Conservation (phyloP, 2,888 invertebrate genomes). For the Selenia dentaria region DNA sequence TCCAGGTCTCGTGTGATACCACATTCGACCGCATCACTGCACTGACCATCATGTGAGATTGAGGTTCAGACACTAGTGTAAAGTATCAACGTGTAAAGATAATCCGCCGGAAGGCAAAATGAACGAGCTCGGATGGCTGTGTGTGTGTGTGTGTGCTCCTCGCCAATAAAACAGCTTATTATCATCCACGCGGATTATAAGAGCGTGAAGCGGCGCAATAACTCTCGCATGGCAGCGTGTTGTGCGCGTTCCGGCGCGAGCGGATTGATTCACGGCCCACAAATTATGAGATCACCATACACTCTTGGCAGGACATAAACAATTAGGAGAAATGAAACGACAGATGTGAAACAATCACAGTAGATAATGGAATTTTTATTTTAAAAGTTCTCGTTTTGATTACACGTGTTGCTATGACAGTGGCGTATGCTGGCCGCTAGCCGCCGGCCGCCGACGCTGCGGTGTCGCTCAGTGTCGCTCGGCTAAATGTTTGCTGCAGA, state of each 20-base stretch:
- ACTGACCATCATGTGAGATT: no score
- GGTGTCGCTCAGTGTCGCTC: constrained; percentile 1
- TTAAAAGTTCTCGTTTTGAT: constrained; percentile 27
- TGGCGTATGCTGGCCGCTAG: neutral
- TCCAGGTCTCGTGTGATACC: no score
- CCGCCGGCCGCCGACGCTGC: neutral
- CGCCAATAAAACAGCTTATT: neutral
- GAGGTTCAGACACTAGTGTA: no score
- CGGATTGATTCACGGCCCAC: constrained; percentile 4
- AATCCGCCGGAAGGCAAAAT: no score
- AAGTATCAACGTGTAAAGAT: no score
- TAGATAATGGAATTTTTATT: constrained; percentile 60
- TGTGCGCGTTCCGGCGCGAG: neutral
- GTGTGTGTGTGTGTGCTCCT: neutral
- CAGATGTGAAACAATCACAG: constrained; percentile 57
- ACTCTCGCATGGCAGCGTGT: neutral
- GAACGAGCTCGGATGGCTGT: no score
- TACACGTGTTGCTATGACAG: constrained; percentile 3
- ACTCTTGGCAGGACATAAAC: constrained; percentile 1
- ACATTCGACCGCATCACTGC: no score
- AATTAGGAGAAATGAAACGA: constrained; percentile 45
- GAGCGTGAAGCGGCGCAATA: neutral
- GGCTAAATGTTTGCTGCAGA: neutral
- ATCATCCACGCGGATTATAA: neutral
- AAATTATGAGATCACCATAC: constrained; percentile 1